These are phyloP conservation scores for Malurus cyaneus DNA, from an alignment of 2,113 vertebrate species.

Conservation along the genomic window DNA sequence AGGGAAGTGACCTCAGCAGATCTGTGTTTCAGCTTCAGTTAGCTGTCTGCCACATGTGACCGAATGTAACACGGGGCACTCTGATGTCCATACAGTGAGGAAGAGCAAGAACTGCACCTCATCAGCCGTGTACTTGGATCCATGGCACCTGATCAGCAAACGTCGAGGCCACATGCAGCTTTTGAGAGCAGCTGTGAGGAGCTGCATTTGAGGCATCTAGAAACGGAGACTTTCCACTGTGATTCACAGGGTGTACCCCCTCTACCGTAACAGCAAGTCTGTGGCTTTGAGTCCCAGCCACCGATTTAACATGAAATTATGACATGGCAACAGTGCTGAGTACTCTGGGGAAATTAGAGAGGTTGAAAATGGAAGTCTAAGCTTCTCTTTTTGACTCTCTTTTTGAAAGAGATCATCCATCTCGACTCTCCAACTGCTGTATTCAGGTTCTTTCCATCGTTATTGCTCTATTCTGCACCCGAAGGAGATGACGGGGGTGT, in stretches of 20 bases:
- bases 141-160: not conserved
- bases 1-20: not conserved
- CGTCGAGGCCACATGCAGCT: not conserved
- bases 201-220: not conserved
- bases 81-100: not conserved
- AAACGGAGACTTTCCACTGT: not conserved
- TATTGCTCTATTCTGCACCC: not conserved
- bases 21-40: not conserved
- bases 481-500: not conserved
- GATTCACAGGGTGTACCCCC: not conserved
- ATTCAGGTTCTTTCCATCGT: not conserved
- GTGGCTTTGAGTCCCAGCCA: not conserved
- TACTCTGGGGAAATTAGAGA: not conserved
- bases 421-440: not conserved
- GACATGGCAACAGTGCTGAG: not conserved
- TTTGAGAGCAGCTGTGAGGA: not conserved
- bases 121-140: not conserved
- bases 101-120: not conserved
- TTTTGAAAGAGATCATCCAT: not conserved
- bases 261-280: not conserved
- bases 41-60: not conserved
- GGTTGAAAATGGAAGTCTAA: not conserved
- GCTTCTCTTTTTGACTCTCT: not conserved
- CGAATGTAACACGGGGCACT: fast-evolving
- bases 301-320: not conserved